A percentile compares a stretch with the other conserved stretches of the same genome.
Conservation (phyloP, 30 jellyfish, hydroid and myxozoan genomes). For the Hydra vulgaris region DNA sequence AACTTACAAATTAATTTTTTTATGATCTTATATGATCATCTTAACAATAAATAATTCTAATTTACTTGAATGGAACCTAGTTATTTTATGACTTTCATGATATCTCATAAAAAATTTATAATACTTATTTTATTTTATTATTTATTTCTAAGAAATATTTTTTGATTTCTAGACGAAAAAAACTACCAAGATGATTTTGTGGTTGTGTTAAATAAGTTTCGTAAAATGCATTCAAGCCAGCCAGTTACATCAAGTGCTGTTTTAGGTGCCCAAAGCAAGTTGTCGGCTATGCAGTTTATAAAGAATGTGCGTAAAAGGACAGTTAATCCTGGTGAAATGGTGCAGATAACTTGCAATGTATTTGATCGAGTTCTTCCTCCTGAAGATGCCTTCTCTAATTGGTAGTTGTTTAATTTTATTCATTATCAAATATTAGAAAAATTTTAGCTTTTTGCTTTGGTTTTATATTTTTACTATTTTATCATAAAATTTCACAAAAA, state of each 20-base stretch:
- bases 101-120: too few relatives aligned
- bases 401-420: conserved; percentile 23
- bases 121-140: too few relatives aligned
- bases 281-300: conserved; percentile 27
- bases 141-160: too few relatives aligned
- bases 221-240: conserved; percentile 59
- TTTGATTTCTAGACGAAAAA: conserved; percentile 36
- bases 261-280: conserved; percentile 40
- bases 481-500: too few relatives aligned
- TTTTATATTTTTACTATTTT: too few relatives aligned
- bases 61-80: too few relatives aligned
- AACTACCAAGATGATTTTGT: conserved; percentile 42
- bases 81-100: too few relatives aligned
- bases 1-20: too few relatives aligned
- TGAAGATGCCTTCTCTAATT: conserved; percentile 60
- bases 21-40: too few relatives aligned
- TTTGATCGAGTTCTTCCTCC: conserved; percentile 49
- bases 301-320: background rate
- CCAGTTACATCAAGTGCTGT: conserved; percentile 39
- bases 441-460: too few relatives aligned
- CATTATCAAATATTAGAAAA: too few relatives aligned
- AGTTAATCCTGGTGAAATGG: conserved; percentile 51
- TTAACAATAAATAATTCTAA: too few relatives aligned
- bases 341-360: conserved; percentile 49
- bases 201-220: conserved; percentile 51